Evolutionary conservation across 2,888 invertebrate species (phyloP), one percentile per base, ranked within the genome.

Genomic region (Trichogramma evanescens): DNA sequence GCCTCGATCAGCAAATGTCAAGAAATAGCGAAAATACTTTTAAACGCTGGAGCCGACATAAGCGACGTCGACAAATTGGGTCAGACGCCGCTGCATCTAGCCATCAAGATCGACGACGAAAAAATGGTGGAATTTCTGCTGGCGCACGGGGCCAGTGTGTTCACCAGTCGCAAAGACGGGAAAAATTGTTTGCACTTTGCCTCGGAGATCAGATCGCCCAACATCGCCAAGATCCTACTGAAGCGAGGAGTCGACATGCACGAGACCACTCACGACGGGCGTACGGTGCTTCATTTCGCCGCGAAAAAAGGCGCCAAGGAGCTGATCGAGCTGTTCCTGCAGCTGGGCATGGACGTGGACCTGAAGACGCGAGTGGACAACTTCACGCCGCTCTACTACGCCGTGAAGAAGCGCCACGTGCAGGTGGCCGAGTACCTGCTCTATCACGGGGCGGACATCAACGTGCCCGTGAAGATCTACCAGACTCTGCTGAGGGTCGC

Each of bases 141-240:
- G 8, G 45, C 56, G 8, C 50, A 63, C 42, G 56, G 54, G 46
- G 56, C 56, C n/a, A 54, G 58, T 50, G 51, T 63, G 1, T 46
- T 58, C 42, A 53, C 63, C 6, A 56, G 56, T 43, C 51, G 63
- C 5, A 53, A 58, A 38, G 58, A 63, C 48, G 63, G 61, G 26
- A 61, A 61, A 54, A 61, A 50, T 41, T 63, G 61, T 54, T 51
- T 61, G 39, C 58, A 63, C 54, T 63, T 63, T 56, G 60, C 61
- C 7, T 61, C 63, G 39, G 63, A 56, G 50, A 63, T 61, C 48
- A 46, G 44, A 49, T 54, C 51, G 26, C 26, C 59, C 26, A 60
- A 51, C 26, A 57, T 63, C 40, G 59, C 63, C 39, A 59, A 59
- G 40, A 26, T 59, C 13, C 49, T 63, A 4, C 39, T 63, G n/a